phyloP scores from a whole-genome alignment of 2,888 invertebrate genomes.

The Brachypalpus laphriformis region DNA sequence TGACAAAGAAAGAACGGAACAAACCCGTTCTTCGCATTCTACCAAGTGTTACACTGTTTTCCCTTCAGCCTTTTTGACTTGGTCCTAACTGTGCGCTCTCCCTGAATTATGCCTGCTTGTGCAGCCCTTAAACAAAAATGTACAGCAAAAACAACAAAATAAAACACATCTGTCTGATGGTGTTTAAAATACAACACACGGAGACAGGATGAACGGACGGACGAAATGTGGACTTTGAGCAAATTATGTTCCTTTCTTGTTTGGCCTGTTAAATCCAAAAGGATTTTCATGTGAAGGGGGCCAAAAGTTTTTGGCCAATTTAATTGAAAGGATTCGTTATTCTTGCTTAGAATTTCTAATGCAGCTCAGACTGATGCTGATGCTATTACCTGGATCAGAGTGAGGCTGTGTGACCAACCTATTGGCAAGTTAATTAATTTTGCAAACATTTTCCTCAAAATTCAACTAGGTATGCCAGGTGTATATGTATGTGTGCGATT shows the following conservation, averaged over 20 bases:
- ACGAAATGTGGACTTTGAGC: constrained; percentile 43
- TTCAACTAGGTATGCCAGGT: constrained; percentile 43
- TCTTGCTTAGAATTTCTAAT: constrained; percentile 67
- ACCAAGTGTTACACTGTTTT: constrained; percentile 59
- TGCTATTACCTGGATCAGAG: constrained; percentile 48
- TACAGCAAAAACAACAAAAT: constrained; percentile 21
- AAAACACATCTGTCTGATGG: neutral
- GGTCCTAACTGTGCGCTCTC: neutral
- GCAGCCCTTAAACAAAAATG: neutral
- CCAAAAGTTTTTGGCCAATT: constrained; percentile 60
- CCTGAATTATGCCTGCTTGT: constrained; percentile 21
- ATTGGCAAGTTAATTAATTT: constrained; percentile 62
- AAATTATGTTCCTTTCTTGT: constrained; percentile 33
- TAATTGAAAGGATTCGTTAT: constrained; percentile 66
- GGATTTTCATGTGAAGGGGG: constrained; percentile 28
- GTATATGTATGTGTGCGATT: constrained; percentile 41
- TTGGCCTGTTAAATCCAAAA: constrained; percentile 22
- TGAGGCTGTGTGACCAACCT: constrained; percentile 41
- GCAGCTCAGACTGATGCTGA: constrained; percentile 38
- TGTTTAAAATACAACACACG: constrained; percentile 54
- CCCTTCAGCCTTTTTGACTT: constrained; percentile 48
- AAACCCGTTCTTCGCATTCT: constrained; percentile 34
- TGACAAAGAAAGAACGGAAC: constrained; percentile 36
- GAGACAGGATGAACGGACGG: neutral
- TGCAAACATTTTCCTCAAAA: constrained; percentile 59